Conservation (phyloP, 2,888 invertebrate species). For the Tolmerus cingulatus region DNA sequence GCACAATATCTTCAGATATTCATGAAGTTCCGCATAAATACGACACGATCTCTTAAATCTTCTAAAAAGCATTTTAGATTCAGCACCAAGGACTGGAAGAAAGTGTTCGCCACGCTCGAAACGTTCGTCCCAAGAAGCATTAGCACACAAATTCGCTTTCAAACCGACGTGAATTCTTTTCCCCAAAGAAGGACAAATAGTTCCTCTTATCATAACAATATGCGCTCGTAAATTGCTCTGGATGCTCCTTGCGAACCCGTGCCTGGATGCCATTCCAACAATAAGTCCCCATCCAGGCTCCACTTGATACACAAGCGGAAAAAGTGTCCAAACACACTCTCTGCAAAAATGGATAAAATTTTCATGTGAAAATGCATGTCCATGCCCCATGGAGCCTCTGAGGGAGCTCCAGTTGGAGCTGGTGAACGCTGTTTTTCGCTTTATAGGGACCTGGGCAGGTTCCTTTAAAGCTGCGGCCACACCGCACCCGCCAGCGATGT, state of each 20-base stretch:
- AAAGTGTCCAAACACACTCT: slow-evolving; percentile 12
- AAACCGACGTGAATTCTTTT: neutral
- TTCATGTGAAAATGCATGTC: slow-evolving; percentile 31
- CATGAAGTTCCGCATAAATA: neutral
- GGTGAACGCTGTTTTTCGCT: slow-evolving; percentile 3
- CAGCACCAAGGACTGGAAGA: neutral
- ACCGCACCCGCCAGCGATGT: neutral
- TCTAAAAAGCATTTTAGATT: neutral
- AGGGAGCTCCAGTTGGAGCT: neutral
- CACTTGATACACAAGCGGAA: slow-evolving; percentile 8
- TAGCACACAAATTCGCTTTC: neutral
- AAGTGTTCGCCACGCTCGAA: neutral
- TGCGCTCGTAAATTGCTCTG: slow-evolving; percentile 25
- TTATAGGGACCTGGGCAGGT: neutral
- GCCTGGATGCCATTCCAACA: neutral
- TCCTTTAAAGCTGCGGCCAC: slow-evolving; percentile 2
- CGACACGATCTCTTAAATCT: neutral
- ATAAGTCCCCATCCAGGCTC: neutral
- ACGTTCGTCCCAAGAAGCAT: neutral
- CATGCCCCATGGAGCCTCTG: neutral
- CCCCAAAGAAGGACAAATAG: slow-evolving; percentile 6
- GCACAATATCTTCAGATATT: neutral
- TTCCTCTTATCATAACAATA: slow-evolving; percentile 29
- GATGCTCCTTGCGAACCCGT: neutral
- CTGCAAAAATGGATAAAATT: slow-evolving; percentile 1